Evolutionary conservation across 2,797 vertebrate genomes (phyloP).

Genomic region (Eleutherodactylus coqui): DNA sequence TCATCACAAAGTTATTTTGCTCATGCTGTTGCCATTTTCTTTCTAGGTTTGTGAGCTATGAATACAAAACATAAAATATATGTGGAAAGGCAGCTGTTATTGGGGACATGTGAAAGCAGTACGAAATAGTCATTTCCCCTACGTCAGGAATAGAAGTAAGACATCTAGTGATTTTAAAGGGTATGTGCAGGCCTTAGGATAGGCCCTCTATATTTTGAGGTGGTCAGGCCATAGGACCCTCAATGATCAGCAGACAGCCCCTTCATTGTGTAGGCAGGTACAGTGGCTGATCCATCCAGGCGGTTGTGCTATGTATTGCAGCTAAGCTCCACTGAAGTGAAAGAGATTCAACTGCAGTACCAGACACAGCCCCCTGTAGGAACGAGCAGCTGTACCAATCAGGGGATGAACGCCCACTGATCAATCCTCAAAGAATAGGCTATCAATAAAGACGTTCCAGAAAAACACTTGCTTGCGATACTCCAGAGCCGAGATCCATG

Average conservation of each 20-base stretch:
- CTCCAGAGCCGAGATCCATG: no score
- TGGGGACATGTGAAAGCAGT: neutral
- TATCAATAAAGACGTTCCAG: neutral
- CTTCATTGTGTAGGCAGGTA: neutral
- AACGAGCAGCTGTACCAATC: no score
- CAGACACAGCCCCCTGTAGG: no score
- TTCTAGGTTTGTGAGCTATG: constrained; percentile 93
- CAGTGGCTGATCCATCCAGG: neutral
- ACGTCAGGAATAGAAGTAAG: neutral
- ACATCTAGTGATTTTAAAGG: neutral
- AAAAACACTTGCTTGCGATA: neutral
- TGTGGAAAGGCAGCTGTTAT: neutral
- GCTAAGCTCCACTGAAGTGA: neutral
- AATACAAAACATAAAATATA: constrained; percentile 61
- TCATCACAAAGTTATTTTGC: constrained; percentile 98
- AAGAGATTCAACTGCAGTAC: no score
- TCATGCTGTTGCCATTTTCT: constrained; percentile 96
- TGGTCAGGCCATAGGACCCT: no score
- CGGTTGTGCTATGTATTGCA: neutral
- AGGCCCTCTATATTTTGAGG: no score
- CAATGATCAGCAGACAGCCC: neutral
- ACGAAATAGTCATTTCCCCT: neutral
- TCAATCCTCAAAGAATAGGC: neutral
- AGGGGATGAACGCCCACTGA: neutral
- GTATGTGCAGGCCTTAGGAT: no score